Evolutionary conservation across 1,140 invertebrate species (phyloP), one percentile per base, ranked within the genome.

Genomic region (Zaprionus africanus): DNA sequence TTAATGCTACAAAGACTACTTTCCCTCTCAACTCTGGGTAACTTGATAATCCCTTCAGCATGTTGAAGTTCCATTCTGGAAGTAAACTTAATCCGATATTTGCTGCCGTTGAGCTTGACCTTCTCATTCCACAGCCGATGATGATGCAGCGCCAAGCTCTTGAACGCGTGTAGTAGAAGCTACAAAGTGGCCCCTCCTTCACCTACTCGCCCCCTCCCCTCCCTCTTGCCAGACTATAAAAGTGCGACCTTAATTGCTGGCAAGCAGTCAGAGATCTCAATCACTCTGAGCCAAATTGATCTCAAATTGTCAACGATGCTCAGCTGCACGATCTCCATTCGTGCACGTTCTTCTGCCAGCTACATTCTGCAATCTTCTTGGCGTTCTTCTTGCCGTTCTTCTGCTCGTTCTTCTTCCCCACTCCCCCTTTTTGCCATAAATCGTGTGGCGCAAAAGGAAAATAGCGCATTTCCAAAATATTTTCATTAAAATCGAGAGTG

Each of bases 401-500:
- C 13, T 15, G 2, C n/a, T 22, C 22, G 22, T 1, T 22, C 22
- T 22, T 22, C 22, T 22, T 1, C 22, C 2, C 22, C 1, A 1
- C 22, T 22, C 22, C n/a, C 41, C 9, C n/a, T 6, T 46, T 17
- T 31, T 36, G 63, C 80, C 81, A 90, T 88, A 88, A 88, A 88
- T 88, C 85, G 79, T 79, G 63, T 79, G 63, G 41, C 53, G 67
- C 69, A 90, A 88, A 79, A 46, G 81, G 78, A 85, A 88, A 87
- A 86, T 80, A 87, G 83, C 80, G 86, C 82, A 82, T 81, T 80
- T 81, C 57, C 65, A 68, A 88, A 88, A 88, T 88, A 88, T 88
- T 88, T 88, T 88, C 85, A 88, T 88, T 88, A 85, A 90, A 83
- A 90, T 70, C 69, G 81, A 88, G 78, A 85, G 67, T 67, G 64